Percentiles rank a stretch among this genome's conserved stretches.
Evolutionary conservation across 2,888 invertebrate genomes (phyloP).

Genomic region (Neelides folsomi): DNA sequence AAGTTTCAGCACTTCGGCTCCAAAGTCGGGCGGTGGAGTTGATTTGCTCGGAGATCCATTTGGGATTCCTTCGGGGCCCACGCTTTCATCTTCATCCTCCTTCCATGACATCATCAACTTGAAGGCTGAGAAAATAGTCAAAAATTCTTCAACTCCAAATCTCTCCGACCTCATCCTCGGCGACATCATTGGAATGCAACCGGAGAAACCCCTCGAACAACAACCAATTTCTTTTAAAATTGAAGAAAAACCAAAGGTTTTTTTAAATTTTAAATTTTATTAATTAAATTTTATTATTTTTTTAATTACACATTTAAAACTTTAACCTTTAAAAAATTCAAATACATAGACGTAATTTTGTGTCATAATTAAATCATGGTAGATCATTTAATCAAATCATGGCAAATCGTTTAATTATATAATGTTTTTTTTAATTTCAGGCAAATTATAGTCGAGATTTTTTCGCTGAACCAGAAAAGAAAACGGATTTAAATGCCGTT

Average conservation of each 20-base stretch:
- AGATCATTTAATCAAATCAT: neutral
- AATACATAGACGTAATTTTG: neutral
- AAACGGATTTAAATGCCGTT: constrained; percentile 25
- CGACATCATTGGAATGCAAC: constrained; percentile 12
- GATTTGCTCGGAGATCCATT: constrained; percentile 1
- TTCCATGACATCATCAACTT: too few species aligned
- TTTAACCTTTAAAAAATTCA: too few species aligned
- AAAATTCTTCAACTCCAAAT: constrained; percentile 26
- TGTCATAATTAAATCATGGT: neutral
- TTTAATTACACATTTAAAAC: too few species aligned
- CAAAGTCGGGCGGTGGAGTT: neutral
- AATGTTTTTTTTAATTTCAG: constrained; percentile 3
- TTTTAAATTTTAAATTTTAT: too few species aligned
- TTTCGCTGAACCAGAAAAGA: constrained; percentile 15
- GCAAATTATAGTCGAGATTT: constrained; percentile 21
- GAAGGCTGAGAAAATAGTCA: constrained; percentile 8
- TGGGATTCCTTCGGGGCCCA: neutral
- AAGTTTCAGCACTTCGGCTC: neutral
- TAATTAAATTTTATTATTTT: too few species aligned
- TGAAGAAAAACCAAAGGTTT: too few species aligned
- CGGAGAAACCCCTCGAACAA: neutral
- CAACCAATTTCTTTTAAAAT: neutral
- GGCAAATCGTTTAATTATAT: neutral
- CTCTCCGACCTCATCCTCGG: constrained; percentile 21
- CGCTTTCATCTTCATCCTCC: constrained; percentile 2